A percentile compares a stretch with the other conserved stretches of the same genome.
phyloP scores from a whole-genome alignment of 2,797 vertebrate genomes.

The Enteromius viviparus region DNA sequence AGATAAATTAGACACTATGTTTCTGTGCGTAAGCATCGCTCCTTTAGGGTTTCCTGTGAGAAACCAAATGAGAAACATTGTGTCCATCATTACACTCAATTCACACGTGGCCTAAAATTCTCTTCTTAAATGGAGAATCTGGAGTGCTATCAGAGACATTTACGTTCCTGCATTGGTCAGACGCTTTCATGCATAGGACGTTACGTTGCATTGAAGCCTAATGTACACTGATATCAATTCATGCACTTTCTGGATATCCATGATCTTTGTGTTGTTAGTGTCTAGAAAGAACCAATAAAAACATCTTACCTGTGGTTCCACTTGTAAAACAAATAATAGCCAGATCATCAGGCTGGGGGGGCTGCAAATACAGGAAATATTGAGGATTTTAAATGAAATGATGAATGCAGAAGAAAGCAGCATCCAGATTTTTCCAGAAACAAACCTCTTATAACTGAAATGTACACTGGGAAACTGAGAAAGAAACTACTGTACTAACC shows the following conservation, averaged over 20 bases:
- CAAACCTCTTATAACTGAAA: not conserved
- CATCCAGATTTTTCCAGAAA: not conserved
- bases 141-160: not conserved
- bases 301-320: constrained; percentile 83
- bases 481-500: constrained; percentile 46
- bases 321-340: constrained; percentile 88
- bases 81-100: not conserved
- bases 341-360: constrained; percentile 82
- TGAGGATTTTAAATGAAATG: not conserved
- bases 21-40: constrained; percentile 86
- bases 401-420: not conserved
- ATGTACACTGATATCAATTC: not conserved
- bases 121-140: not conserved
- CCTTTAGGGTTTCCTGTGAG: constrained; percentile 86
- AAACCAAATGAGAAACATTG: constrained; percentile 45
- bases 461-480: not conserved
- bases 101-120: not conserved
- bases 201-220: not conserved
- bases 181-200: not conserved
- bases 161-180: not conserved
- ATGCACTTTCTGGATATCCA: not conserved
- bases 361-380: constrained; percentile 64
- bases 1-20: constrained; percentile 84
- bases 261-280: not conserved
- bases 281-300: not conserved